Percentiles rank a stretch among this genome's conserved stretches.
These are phyloP conservation scores for Halcyon smyrnensis DNA, from an alignment of 2,797 vertebrate species.

Conservation along the genomic window DNA sequence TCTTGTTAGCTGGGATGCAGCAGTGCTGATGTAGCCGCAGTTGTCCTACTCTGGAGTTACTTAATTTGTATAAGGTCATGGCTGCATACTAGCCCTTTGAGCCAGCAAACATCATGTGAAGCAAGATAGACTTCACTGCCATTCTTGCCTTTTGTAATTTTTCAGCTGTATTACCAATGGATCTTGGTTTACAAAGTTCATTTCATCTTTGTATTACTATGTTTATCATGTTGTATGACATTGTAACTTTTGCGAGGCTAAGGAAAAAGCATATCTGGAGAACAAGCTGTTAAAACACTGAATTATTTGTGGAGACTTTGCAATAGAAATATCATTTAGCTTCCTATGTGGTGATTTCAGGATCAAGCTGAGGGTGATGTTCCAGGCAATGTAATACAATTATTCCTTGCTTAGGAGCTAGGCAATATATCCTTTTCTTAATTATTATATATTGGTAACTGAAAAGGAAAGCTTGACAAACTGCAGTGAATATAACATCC, in stretches of 20 bases:
- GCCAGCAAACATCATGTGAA: neutral
- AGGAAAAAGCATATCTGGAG: neutral
- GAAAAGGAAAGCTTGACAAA: slow-evolving; percentile 48
- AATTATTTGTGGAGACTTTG: slow-evolving; percentile 38
- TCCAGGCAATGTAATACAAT: slow-evolving; percentile 44
- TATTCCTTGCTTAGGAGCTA: slow-evolving; percentile 17
- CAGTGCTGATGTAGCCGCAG: neutral
- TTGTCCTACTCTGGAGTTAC: neutral
- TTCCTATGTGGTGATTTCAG: slow-evolving; percentile 44
- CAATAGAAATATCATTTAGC: slow-evolving; percentile 32
- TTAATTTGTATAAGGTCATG: neutral
- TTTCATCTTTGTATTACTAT: neutral
- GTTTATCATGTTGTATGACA: neutral
- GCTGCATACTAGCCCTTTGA: neutral
- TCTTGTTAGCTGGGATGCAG: neutral
- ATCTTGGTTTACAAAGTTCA: neutral
- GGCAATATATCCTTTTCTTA: slow-evolving; percentile 32
- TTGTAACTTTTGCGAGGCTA: neutral
- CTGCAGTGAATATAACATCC: slow-evolving; percentile 7
- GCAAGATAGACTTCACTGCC: neutral
- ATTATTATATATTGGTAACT: slow-evolving; percentile 51
- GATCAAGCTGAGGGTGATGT: slow-evolving; percentile 38
- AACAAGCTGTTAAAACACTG: slow-evolving; percentile 1
- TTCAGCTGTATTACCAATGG: neutral
- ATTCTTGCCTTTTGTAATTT: neutral